Evolutionary conservation across 2,113 vertebrate species (phyloP).

Genomic region (Lepus americanus): DNA sequence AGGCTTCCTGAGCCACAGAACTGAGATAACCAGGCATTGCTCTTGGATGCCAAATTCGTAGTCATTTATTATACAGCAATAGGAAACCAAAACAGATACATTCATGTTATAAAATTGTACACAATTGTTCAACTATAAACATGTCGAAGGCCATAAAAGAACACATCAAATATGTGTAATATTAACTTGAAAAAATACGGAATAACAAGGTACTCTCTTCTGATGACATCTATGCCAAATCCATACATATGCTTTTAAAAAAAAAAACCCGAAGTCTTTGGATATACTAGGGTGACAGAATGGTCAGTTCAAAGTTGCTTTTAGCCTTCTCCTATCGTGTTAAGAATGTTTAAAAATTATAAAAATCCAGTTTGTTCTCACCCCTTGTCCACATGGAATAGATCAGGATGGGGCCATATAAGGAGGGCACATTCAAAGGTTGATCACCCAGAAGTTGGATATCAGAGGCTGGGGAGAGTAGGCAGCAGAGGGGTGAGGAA

Average conservation of each 20-base stretch:
- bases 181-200: constrained; percentile 40
- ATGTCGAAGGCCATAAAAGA: constrained; percentile 1
- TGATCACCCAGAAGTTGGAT: too few species aligned
- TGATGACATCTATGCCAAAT: background rate
- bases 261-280: background rate
- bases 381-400: background rate
- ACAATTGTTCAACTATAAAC: constrained; percentile 21
- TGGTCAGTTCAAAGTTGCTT: background rate
- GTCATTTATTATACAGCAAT: background rate
- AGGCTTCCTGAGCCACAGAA: background rate
- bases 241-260: background rate
- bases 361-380: background rate
- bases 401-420: constrained; percentile 53
- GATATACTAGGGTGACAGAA: background rate
- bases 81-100: background rate
- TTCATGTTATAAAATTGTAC: background rate
- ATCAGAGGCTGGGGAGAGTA: too few species aligned
- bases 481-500: too few species aligned
- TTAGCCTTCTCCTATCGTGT: background rate
- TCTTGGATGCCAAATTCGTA: background rate
- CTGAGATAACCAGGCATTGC: background rate
- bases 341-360: constrained; percentile 8
- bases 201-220: constrained; percentile 2
- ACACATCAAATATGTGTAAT: background rate
- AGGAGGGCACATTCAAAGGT: background rate